phyloP scores from a whole-genome alignment of 2,113 vertebrate genomes.

The Barbus barbus region DNA sequence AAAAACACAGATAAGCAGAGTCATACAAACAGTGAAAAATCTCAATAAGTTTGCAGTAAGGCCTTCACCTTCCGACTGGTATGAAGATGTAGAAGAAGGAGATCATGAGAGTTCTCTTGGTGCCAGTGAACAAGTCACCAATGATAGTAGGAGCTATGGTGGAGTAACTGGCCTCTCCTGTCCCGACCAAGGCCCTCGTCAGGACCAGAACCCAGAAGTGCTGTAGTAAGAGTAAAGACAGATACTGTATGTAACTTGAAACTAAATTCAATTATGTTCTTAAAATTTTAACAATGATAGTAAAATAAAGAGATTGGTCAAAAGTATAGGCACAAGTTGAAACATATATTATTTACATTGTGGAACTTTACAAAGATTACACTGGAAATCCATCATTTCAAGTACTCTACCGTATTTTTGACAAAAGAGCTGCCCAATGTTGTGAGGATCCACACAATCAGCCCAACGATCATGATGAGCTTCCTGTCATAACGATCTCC shows the following conservation, averaged over 20 bases:
- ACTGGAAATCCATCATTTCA: background rate
- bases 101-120: constrained; percentile 79
- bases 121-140: constrained; percentile 82
- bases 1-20: background rate
- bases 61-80: constrained; percentile 87
- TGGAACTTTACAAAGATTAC: constrained; percentile 6
- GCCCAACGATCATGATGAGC: constrained; percentile 79
- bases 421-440: constrained; percentile 84
- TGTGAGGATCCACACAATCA: constrained; percentile 82
- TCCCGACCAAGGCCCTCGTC: constrained; percentile 81
- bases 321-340: background rate
- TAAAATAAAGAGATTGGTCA: background rate
- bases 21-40: background rate
- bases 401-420: constrained; percentile 68
- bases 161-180: constrained; percentile 86
- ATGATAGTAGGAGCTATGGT: constrained; percentile 90
- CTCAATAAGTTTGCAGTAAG: background rate
- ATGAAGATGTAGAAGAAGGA: constrained; percentile 90
- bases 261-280: background rate
- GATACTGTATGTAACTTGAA: too few species aligned
- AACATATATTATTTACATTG: background rate
- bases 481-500: constrained; percentile 89
- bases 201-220: constrained; percentile 83
- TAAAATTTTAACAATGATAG: too few species aligned
- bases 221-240: constrained; percentile 66